Evolutionary conservation across 2,888 invertebrate species (phyloP).

Genomic region (Caenorhabditis angaria): DNA sequence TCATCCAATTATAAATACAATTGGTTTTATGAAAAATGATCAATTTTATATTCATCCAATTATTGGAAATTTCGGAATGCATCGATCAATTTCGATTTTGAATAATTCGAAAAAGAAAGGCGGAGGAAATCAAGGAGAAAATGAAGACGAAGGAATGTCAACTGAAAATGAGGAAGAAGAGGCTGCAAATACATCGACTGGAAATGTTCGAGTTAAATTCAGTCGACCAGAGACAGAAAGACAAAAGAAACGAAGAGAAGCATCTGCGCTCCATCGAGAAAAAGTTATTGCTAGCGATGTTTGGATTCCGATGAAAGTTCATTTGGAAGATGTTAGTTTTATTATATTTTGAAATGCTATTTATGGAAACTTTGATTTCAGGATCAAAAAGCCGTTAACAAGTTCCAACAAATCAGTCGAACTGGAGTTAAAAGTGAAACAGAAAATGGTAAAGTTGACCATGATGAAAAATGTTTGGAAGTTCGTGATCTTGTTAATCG

Average conservation of each 20-base stretch:
- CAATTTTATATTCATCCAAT: constrained; percentile 40
- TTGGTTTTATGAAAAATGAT: constrained; percentile 44
- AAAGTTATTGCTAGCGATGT: constrained; percentile 48
- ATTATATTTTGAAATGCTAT: background rate
- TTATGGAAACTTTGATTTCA: background rate
- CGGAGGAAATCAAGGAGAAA: constrained; percentile 9
- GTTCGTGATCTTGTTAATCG: constrained; percentile 37
- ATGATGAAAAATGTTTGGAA: background rate
- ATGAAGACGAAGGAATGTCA: constrained; percentile 8
- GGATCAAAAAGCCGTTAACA: constrained; percentile 11
- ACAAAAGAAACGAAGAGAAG: constrained; percentile 54
- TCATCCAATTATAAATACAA: constrained; percentile 32
- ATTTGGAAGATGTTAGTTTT: constrained; percentile 15
- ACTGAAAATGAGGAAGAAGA: constrained; percentile 23
- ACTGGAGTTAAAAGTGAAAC: constrained; percentile 6
- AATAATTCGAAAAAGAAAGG: constrained; percentile 27
- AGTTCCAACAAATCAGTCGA: constrained; percentile 10
- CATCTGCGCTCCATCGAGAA: constrained; percentile 48
- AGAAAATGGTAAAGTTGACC: background rate
- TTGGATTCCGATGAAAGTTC: constrained; percentile 52
- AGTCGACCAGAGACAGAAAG: constrained; percentile 53
- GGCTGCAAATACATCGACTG: constrained; percentile 2
- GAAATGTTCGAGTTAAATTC: constrained; percentile 45
- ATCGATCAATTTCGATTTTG: constrained; percentile 24
- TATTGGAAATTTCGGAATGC: constrained; percentile 50